Evolutionary conservation across 2,888 invertebrate genomes (phyloP).

Genomic region (Pachycephus smyrnensis): DNA sequence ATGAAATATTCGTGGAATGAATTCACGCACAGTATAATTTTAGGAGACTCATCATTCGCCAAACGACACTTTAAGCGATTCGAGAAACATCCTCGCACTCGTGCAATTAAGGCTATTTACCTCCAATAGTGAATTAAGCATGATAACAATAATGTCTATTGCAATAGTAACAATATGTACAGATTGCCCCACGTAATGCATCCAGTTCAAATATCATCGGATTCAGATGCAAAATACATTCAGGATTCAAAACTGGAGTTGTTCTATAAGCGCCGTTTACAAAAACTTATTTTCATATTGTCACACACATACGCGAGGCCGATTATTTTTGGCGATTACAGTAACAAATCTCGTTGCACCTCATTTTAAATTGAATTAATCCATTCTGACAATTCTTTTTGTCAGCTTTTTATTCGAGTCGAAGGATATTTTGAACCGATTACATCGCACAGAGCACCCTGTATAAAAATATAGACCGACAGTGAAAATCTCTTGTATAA

Average conservation of each 20-base stretch:
- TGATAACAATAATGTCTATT: neutral
- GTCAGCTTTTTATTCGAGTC: neutral
- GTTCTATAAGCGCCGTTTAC: neutral
- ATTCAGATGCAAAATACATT: no score
- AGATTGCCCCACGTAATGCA: neutral
- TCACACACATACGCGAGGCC: neutral
- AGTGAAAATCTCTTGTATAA: neutral
- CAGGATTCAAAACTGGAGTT: neutral
- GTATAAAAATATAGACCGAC: neutral
- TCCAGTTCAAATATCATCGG: neutral
- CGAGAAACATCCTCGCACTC: neutral
- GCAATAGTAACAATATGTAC: neutral
- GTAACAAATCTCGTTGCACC: neutral
- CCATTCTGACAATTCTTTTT: neutral
- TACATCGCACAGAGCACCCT: neutral
- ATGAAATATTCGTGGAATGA: neutral
- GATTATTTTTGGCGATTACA: neutral
- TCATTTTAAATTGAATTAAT: neutral
- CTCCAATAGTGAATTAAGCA: neutral
- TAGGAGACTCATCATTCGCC: no score
- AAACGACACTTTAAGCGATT: neutral
- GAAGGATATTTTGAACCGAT: neutral
- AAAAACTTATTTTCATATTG: neutral
- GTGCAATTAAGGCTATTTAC: neutral
- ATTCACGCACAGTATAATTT: neutral